Evolutionary conservation across 2,888 invertebrate species (phyloP), one percentile per base, ranked within the genome.

Genomic region (Epiblema foenella): DNA sequence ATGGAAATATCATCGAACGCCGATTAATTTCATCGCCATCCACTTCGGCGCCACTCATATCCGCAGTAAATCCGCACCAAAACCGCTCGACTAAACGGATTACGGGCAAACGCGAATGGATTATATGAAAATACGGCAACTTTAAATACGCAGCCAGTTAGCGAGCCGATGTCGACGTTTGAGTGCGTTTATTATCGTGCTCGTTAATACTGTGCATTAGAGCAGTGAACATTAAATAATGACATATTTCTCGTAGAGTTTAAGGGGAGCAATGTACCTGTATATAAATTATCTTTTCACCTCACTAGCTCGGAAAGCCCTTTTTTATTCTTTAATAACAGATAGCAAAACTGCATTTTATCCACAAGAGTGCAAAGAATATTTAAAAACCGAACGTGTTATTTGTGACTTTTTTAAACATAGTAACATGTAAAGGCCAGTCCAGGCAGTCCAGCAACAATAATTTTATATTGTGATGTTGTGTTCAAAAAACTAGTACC

Each of bases 121-220:
- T 60, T 60, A 68, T 68, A 37, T 39, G 59, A 52, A 65, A 46
- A 66, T 63, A 68, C 67, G 63, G 39, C 57, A 64, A 64, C 72
- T 49, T 20, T 18, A 51, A 69, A 37, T 63, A 60, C 57, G 57
- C 20, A 58, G 46, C 37, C 63, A 39, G 67, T 69, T 57, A 69
- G 60, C 59, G 51, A 59, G 18, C 59, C 69, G 70, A 69, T 70
- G 68, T 63, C 58, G 66, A 70, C 66, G 52, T 39, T 12, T 65
- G 72, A 68, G 72, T 72, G 64, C 66, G 62, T 74, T 72, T 64
- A 66, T 65, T 72, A 72, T 75, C 60, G 68, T 57, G 39, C 15
- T 52, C 51, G 56, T 46, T 64, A 58, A 67, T 69, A 69, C 73
- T 74, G 69, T 57, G 73, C 57, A 67, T 49, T 46, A 39, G 39